Base-by-base conservation (phyloP, 2,797 vertebrate genomes). In the Diplodus puntazzo region DNA sequence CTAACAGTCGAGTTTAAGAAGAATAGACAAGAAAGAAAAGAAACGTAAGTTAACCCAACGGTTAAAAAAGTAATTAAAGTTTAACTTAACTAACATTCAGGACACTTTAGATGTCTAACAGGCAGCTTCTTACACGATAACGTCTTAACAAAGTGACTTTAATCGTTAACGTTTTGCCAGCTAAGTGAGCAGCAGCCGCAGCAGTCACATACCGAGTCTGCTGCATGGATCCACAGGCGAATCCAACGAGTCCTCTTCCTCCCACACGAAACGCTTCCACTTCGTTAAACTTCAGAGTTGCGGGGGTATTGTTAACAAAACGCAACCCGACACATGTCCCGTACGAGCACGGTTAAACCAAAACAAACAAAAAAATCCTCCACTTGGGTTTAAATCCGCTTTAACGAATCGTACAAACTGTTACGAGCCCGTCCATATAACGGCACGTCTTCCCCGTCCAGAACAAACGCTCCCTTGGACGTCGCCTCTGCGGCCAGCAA, bases 391-490 rank as follows among this genome's bases (percentile, higher is more conserved):
- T 73, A 60, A 82, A 84, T 84, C 77, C 83, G 69, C 55, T 91
- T 85, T 82, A 62, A 72, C 27, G 53, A 59, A 23, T 25, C 69
- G 83, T 58, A 89, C 77, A 73, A 78, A 86, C 69, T 83, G 83
- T 89, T 79, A 83, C 54, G 12, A 18, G 39, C 7, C 60, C 16
- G 20, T 20, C 73, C 69, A 84, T 75, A 75, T 78, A 81, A 88
- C 90, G 75, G 83, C 43, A 63, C 84, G 65, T 79, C 55, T 85
- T 84, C 82, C 69, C 87, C 23, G 86, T 91, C 81, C 92, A 71
- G 92, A 91, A 86, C 85, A 87, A 94, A 89, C 52, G 77, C 75
- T 85, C 80, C 85, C 73, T 79, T 71, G 42, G 79, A 83, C 78
- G 78, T 72, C 75, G 86, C 69, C 70, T 75, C 73, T 30, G 58